A percentile compares a stretch with the other conserved stretches of the same genome.
These are phyloP conservation scores for Apodemus sylvaticus DNA, from an alignment of 2,113 vertebrate species.

Conservation along the genomic window DNA sequence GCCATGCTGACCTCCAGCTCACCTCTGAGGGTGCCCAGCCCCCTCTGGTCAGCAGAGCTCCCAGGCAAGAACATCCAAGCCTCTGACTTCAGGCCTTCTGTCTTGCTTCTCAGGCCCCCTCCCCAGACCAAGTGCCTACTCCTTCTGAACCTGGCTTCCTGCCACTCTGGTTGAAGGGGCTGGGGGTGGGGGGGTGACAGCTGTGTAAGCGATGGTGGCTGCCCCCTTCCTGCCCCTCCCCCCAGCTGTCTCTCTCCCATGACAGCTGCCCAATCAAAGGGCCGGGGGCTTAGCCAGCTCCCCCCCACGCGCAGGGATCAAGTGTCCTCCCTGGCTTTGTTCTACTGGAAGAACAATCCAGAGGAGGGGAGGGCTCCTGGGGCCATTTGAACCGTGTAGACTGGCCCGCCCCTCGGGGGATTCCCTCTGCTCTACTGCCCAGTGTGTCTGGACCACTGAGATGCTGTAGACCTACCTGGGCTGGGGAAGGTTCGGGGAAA, in stretches of 20 bases:
- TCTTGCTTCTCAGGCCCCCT: conserved; percentile 50
- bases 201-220: conserved; percentile 77
- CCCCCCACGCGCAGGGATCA: conserved; percentile 71
- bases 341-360: conserved; percentile 78
- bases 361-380: conserved; percentile 69
- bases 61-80: conserved; percentile 66
- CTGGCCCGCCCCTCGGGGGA: conserved; percentile 70
- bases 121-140: conserved; percentile 55
- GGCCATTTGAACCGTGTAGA: conserved; percentile 51
- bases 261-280: conserved; percentile 83
- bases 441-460: conserved; percentile 34
- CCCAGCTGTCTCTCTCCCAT: conserved; percentile 80
- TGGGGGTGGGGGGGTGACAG: conserved; percentile 54
- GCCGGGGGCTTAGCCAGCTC: conserved; percentile 79
- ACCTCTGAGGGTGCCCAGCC: conserved; percentile 75
- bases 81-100: conserved; percentile 26
- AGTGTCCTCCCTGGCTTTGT: conserved; percentile 82
- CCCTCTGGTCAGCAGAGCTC: conserved; percentile 64
- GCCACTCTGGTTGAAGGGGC: conserved; percentile 69
- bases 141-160: conserved; percentile 69
- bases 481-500: not conserved
- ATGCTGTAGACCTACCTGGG: conserved; percentile 48
- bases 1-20: conserved; percentile 77
- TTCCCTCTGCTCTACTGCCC: conserved; percentile 64
- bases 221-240: conserved; percentile 77